Evolutionary conservation across 1,140 invertebrate genomes (phyloP).

Genomic region (Zaprionus africanus): DNA sequence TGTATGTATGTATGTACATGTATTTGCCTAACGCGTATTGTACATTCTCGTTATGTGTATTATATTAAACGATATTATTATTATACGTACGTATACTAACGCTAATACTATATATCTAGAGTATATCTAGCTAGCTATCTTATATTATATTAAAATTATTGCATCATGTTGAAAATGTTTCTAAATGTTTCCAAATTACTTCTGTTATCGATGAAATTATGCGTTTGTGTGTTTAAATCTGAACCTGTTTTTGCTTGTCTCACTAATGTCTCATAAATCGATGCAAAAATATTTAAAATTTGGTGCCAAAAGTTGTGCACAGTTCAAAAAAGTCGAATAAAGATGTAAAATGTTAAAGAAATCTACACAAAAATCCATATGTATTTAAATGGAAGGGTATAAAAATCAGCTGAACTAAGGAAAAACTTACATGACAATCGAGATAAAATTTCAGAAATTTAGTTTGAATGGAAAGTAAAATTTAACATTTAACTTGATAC

Average conservation of each 20-base stretch:
- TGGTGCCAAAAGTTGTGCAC: slow-evolving; percentile 63
- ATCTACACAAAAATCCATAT: background rate
- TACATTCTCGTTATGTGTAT: slow-evolving; percentile 64
- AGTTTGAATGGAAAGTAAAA: background rate
- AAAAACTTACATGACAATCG: background rate
- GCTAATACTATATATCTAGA: slow-evolving; percentile 21
- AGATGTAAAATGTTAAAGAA: slow-evolving; percentile 55
- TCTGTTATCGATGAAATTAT: slow-evolving; percentile 40
- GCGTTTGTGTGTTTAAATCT: slow-evolving; percentile 24
- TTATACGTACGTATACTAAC: slow-evolving; percentile 51
- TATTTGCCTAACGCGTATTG: slow-evolving; percentile 60
- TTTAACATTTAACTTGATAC: background rate
- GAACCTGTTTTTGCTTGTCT: background rate
- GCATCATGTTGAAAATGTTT: slow-evolving; percentile 54
- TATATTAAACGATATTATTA: slow-evolving; percentile 69
- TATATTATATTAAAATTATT: slow-evolving; percentile 49
- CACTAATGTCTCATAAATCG: slow-evolving; percentile 25
- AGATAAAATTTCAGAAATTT: background rate
- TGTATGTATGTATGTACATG: slow-evolving; percentile 32
- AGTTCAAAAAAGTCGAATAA: slow-evolving; percentile 54
- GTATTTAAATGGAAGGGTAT: background rate
- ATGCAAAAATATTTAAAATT: slow-evolving; percentile 48
- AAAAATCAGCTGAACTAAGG: background rate
- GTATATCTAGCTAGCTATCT: slow-evolving; percentile 57
- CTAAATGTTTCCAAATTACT: slow-evolving; percentile 53